Evolutionary conservation across 2,888 invertebrate species (phyloP).

Genomic region (Blera fallax): DNA sequence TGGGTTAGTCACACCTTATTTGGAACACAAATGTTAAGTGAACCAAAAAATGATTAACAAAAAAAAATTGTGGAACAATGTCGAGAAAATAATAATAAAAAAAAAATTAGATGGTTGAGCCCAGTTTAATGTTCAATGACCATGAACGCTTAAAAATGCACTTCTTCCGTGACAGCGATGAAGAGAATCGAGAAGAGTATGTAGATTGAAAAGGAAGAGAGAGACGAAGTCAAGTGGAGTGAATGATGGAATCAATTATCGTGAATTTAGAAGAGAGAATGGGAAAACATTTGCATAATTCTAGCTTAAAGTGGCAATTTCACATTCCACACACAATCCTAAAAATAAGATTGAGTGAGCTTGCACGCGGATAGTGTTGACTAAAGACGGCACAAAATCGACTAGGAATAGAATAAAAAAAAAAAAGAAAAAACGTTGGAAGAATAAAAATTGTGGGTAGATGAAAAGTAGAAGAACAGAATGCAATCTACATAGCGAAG

Average conservation of each 20-base stretch:
- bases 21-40: conserved; percentile 55
- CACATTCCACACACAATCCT: neutral
- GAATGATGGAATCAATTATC: conserved; percentile 20
- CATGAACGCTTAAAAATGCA: conserved; percentile 56
- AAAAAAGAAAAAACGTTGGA: neutral
- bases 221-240: neutral
- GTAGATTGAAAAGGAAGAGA: neutral
- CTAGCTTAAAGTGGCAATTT: conserved; percentile 20
- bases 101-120: conserved; percentile 39
- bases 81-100: conserved; percentile 18
- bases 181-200: neutral
- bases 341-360: neutral
- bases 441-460: neutral
- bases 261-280: conserved; percentile 4
- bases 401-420: neutral
- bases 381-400: neutral
- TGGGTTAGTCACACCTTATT: conserved; percentile 55
- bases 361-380: neutral
- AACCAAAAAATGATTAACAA: conserved; percentile 53
- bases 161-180: neutral
- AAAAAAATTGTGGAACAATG: conserved; percentile 2
- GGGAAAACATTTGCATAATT: conserved; percentile 1
- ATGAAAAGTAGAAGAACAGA: neutral
- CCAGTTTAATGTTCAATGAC: conserved; percentile 39
- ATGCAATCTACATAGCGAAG: neutral